phyloP scores from a whole-genome alignment of 1,140 invertebrate genomes.

The Batillaria attramentaria region DNA sequence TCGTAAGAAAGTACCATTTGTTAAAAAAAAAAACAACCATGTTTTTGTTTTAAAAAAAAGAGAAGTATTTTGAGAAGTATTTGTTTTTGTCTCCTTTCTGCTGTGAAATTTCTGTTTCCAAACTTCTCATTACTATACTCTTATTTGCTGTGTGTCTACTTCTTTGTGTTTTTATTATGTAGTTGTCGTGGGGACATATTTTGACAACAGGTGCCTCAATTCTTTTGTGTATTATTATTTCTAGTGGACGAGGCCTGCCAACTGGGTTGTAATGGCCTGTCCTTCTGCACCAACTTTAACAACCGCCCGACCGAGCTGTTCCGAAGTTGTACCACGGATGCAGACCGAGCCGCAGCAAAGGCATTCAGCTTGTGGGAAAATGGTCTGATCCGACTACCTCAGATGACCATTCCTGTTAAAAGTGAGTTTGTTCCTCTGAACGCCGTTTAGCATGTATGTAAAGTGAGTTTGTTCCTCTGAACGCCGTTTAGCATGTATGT shows the following conservation, averaged over 20 bases:
- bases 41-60: no score
- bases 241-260: slow-evolving; percentile 87
- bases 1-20: no score
- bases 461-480: no score
- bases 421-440: no score
- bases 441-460: no score
- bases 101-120: no score
- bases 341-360: slow-evolving; percentile 79
- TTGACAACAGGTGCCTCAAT: not conserved
- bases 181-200: not conserved
- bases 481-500: no score
- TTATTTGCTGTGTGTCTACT: no score
- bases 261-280: slow-evolving; percentile 83
- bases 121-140: no score
- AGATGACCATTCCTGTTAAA: slow-evolving; percentile 80
- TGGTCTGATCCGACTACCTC: slow-evolving; percentile 75
- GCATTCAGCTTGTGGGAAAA: slow-evolving; percentile 77
- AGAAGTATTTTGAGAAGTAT: no score
- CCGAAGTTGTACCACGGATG: slow-evolving; percentile 78
- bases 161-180: not conserved
- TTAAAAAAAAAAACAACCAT: no score
- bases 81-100: no score
- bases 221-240: not conserved
- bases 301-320: slow-evolving; percentile 85
- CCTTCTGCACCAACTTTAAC: slow-evolving; percentile 87